These are phyloP conservation scores for Melitaea athalia DNA, from an alignment of 2,888 invertebrate species.

Conservation along the genomic window DNA sequence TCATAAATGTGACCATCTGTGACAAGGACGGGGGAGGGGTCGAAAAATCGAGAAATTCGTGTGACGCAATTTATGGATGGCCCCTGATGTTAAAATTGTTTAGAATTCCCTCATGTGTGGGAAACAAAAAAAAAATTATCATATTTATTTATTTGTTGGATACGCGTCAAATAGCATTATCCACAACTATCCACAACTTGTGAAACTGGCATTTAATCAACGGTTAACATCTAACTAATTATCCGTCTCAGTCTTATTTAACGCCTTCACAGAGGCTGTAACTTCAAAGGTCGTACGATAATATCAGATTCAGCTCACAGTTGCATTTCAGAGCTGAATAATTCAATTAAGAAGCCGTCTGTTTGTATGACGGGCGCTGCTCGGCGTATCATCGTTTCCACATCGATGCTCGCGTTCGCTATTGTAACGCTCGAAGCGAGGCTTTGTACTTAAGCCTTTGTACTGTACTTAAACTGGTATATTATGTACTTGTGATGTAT, in stretches of 20 bases:
- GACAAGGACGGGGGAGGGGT: too few relatives aligned
- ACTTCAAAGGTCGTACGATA: not conserved
- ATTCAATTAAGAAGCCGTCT: constrained; percentile 17
- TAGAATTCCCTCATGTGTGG: too few relatives aligned
- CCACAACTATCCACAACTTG: too few relatives aligned
- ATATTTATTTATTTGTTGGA: too few relatives aligned
- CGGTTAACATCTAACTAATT: not conserved
- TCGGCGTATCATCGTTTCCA: constrained; percentile 23
- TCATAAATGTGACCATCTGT: too few relatives aligned
- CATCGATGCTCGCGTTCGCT: constrained; percentile 17
- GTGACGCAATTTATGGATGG: too few relatives aligned
- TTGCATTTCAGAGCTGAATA: constrained; percentile 10
- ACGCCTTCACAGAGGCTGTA: not conserved
- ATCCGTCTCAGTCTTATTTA: not conserved
- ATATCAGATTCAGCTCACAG: not conserved
- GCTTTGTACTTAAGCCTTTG: constrained; percentile 5
- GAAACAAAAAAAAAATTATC: too few relatives aligned
- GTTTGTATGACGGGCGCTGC: constrained; percentile 12
- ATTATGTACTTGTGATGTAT: not conserved
- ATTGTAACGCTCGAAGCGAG: constrained; percentile 15
- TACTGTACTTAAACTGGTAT: not conserved
- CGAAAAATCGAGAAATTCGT: too few relatives aligned
- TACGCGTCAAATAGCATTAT: too few relatives aligned
- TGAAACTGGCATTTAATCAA: too few relatives aligned
- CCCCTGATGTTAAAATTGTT: too few relatives aligned